Percentiles rank a stretch among this genome's conserved stretches.
Evolutionary conservation across 2,113 vertebrate genomes (phyloP).

Genomic region (Xiphophorus couchianus): DNA sequence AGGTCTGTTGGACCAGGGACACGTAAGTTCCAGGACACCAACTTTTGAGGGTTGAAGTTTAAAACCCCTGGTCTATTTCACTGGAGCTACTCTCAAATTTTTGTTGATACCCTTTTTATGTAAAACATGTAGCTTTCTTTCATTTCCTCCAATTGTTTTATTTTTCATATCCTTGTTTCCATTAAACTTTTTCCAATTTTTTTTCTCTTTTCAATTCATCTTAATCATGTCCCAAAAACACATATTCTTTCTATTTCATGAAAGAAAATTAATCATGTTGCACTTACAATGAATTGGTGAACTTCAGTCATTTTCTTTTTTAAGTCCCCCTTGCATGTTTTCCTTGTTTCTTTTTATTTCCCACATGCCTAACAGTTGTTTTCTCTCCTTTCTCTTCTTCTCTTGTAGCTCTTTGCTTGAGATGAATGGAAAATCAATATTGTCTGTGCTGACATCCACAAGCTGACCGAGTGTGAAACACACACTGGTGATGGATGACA

Average conservation of each 20-base stretch:
- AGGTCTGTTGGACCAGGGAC: too few species aligned
- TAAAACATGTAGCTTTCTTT: too few species aligned
- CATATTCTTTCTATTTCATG: too few species aligned
- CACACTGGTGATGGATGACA: constrained; percentile 62
- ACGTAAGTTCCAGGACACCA: too few species aligned
- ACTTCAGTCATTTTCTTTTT: neutral
- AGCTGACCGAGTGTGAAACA: constrained; percentile 54
- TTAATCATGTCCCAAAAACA: neutral
- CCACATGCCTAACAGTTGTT: neutral
- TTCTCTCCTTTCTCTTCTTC: constrained; percentile 12
- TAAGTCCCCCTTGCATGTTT: neutral
- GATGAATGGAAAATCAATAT: constrained; percentile 75
- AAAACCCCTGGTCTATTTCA: too few species aligned
- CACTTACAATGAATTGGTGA: neutral
- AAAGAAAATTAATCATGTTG: neutral
- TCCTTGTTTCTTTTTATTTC: neutral
- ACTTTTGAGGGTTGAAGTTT: too few species aligned
- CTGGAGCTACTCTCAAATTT: too few species aligned
- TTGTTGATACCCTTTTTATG: too few species aligned
- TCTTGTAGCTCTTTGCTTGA: constrained; percentile 33
- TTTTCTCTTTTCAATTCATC: neutral
- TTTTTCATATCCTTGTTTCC: neutral
- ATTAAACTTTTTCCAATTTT: neutral
- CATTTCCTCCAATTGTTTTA: too few species aligned
- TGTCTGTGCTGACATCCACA: constrained; percentile 60